phyloP scores from a whole-genome alignment of 2,888 invertebrate genomes.

The Pachliopta kotzebuea region DNA sequence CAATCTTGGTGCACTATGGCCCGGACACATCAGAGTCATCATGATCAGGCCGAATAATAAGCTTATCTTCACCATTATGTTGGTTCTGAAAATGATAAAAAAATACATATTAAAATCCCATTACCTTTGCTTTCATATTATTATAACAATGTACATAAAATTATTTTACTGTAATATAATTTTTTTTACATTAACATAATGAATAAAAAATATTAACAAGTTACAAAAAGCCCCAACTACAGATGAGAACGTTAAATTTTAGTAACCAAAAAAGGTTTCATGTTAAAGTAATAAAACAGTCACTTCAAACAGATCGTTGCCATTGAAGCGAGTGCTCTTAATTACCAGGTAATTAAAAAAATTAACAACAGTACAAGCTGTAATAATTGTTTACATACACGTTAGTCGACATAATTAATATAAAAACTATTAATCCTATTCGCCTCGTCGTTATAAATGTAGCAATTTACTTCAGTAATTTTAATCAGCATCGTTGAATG shows the following conservation, averaged over 20 bases:
- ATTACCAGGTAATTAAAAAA: conserved; percentile 12
- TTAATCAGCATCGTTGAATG: background rate
- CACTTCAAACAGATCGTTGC: conserved; percentile 9
- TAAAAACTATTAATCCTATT: conserved; percentile 5
- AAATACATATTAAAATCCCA: background rate
- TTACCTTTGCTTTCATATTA: no score
- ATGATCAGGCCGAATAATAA: conserved; percentile 52
- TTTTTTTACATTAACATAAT: no score
- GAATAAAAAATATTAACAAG: no score
- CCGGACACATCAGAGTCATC: conserved; percentile 47
- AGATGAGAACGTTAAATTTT: no score
- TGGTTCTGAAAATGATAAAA: conserved; percentile 52
- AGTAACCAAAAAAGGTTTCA: no score
- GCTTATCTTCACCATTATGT: conserved; percentile 52
- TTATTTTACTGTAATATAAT: no score
- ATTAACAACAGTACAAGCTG: background rate
- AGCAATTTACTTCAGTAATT: conserved; percentile 6
- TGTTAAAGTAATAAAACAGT: conserved; percentile 17
- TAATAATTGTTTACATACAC: background rate
- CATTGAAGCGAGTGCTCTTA: conserved; percentile 10
- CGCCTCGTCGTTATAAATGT: background rate
- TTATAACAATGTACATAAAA: no score
- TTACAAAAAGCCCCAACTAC: no score
- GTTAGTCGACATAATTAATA: conserved; percentile 8
- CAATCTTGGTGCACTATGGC: conserved; percentile 55